These are phyloP conservation scores for Pimpla rufipes DNA, from an alignment of 2,888 invertebrate species.

Conservation along the genomic window DNA sequence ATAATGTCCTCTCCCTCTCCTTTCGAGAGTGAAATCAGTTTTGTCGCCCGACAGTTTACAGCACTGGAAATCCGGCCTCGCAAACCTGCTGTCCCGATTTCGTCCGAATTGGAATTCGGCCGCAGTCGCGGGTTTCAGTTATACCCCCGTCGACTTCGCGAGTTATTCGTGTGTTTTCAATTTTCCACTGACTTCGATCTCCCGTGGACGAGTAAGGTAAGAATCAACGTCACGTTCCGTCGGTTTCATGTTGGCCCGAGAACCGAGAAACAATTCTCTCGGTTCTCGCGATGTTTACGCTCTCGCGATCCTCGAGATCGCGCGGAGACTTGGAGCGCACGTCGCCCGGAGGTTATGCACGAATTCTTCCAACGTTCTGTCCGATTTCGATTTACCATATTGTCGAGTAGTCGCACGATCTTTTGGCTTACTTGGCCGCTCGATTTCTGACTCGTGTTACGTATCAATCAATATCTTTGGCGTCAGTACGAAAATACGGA, in stretches of 20 bases:
- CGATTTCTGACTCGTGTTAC: not conserved
- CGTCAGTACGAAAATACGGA: not conserved
- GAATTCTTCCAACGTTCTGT: conserved; percentile 31
- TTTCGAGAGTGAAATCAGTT: not conserved
- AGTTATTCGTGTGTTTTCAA: conserved; percentile 63
- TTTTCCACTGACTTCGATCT: conserved; percentile 61
- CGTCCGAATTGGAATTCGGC: conserved; percentile 21
- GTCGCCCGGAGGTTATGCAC: conserved; percentile 61
- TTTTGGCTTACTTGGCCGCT: conserved; percentile 33
- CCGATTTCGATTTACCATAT: conserved; percentile 56
- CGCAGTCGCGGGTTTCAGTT: conserved; percentile 20
- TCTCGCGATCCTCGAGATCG: conserved; percentile 30
- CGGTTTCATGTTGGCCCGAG: not conserved
- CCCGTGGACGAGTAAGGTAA: conserved; percentile 57
- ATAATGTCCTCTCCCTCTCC: not conserved
- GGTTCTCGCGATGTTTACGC: not conserved
- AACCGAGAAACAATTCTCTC: not conserved
- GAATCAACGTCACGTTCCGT: conserved; percentile 20
- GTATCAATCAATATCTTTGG: not conserved
- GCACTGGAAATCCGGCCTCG: not conserved
- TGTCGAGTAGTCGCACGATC: conserved; percentile 34
- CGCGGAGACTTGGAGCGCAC: conserved; percentile 12
- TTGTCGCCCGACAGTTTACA: conserved; percentile 4
- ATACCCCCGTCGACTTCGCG: conserved; percentile 5
- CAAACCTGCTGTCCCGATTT: not conserved